These are phyloP conservation scores for Aphidoletes aphidimyza DNA, from an alignment of 2,888 invertebrate species.

Conservation along the genomic window DNA sequence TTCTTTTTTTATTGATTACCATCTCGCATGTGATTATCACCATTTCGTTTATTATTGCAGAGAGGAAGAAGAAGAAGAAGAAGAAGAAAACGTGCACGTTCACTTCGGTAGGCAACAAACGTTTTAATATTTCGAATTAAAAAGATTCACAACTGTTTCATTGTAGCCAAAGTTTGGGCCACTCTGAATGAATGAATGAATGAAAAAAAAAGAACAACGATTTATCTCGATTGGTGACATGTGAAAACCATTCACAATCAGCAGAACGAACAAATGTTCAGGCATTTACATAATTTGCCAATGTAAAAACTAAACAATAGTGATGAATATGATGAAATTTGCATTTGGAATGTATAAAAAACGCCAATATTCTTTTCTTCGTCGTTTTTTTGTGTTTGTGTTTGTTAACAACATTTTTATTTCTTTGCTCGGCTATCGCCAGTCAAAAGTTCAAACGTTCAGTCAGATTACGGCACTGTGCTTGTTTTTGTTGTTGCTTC, in stretches of 20 bases:
- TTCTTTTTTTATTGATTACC: background rate
- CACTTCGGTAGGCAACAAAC: background rate
- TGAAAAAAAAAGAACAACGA: no score
- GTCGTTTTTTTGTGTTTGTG: background rate
- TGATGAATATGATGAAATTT: conserved; percentile 29
- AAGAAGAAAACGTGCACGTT: no score
- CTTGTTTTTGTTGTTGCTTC: background rate
- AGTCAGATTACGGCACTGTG: background rate
- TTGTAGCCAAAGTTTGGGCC: no score
- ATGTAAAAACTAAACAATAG: background rate
- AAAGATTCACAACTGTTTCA: no score
- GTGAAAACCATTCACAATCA: background rate
- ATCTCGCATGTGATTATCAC: no score
- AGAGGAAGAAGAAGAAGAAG: background rate
- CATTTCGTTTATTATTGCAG: no score
- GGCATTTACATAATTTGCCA: conserved; percentile 1
- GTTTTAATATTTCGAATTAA: no score
- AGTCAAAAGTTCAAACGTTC: background rate
- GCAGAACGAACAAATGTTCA: background rate
- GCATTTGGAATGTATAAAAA: background rate
- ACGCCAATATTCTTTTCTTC: background rate
- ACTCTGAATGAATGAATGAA: background rate
- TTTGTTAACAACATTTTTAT: no score
- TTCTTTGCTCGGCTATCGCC: background rate
- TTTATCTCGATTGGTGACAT: background rate